These are phyloP conservation scores for Cheilosia soror DNA, from an alignment of 2,888 invertebrate genomes.

Conservation along the genomic window DNA sequence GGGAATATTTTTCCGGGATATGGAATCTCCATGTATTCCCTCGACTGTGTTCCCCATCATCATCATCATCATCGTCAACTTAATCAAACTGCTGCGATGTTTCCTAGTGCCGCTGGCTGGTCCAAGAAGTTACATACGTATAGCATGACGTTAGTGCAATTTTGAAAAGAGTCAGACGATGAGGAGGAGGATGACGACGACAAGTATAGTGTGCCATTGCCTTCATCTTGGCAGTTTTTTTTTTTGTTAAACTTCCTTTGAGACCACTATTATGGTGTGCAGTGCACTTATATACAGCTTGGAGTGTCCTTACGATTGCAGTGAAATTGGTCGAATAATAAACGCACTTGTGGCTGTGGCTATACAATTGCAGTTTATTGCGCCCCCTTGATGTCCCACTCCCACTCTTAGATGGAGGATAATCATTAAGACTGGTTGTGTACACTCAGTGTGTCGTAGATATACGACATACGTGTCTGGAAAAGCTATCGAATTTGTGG, in stretches of 20 bases:
- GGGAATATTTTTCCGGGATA: conserved; percentile 28
- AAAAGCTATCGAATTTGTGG: conserved; percentile 56
- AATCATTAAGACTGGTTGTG: conserved; percentile 41
- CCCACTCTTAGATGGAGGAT: conserved; percentile 11
- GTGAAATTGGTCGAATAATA: conserved; percentile 55
- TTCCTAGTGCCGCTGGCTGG: neutral
- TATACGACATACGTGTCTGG: conserved; percentile 13
- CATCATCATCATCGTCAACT: conserved; percentile 13
- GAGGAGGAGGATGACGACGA: neutral
- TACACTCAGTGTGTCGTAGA: too few relatives aligned
- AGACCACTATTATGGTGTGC: conserved; percentile 40
- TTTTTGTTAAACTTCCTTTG: conserved; percentile 18
- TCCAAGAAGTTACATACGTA: neutral
- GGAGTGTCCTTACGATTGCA: conserved; percentile 50
- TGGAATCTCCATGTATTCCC: neutral
- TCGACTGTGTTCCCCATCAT: neutral
- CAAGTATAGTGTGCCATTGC: neutral
- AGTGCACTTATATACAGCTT: conserved; percentile 10
- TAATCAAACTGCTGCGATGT: conserved; percentile 19
- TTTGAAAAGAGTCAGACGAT: conserved; percentile 27
- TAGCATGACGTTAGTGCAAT: conserved; percentile 24
- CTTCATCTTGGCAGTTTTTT: conserved; percentile 25
- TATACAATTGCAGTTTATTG: conserved; percentile 31
- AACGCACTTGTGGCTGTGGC: conserved; percentile 54
- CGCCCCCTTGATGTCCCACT: neutral